phyloP scores from a whole-genome alignment of 2,797 vertebrate species.

The Meriones psammophilus region DNA sequence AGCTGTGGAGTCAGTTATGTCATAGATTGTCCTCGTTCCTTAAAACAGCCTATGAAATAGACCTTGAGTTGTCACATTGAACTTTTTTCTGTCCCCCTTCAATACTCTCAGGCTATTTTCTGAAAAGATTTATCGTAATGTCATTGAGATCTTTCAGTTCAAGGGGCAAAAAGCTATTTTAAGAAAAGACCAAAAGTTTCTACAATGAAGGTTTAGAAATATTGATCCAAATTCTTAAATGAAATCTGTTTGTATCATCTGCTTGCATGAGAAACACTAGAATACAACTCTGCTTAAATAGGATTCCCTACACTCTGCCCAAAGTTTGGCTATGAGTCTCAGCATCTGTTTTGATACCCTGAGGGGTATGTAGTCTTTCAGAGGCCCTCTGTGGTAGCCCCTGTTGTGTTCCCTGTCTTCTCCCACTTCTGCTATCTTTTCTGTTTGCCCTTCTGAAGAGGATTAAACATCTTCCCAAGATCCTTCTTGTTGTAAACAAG shows the following conservation, averaged over 20 bases:
- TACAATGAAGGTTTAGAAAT: conserved; percentile 60
- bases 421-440: too few relatives aligned
- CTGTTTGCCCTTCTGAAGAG: too few relatives aligned
- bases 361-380: too few relatives aligned
- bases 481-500: too few relatives aligned
- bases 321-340: too few relatives aligned
- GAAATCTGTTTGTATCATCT: conserved; percentile 69
- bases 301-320: too few relatives aligned
- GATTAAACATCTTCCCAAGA: too few relatives aligned
- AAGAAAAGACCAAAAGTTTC: conserved; percentile 47
- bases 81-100: not conserved
- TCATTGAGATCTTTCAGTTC: conserved; percentile 37
- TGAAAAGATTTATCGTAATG: not conserved
- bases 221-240: conserved; percentile 61
- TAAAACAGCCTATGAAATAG: conserved; percentile 68
- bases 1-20: not conserved
- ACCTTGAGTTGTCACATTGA: not conserved
- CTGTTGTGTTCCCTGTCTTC: too few relatives aligned
- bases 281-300: not conserved
- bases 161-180: conserved; percentile 44
- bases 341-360: too few relatives aligned
- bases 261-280: conserved; percentile 47
- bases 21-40: not conserved
- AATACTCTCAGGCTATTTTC: conserved; percentile 51
- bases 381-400: too few relatives aligned